A percentile compares a stretch with the other conserved stretches of the same genome.
Conservation (phyloP, 2,113 vertebrate genomes). For the Bubo scandiacus region DNA sequence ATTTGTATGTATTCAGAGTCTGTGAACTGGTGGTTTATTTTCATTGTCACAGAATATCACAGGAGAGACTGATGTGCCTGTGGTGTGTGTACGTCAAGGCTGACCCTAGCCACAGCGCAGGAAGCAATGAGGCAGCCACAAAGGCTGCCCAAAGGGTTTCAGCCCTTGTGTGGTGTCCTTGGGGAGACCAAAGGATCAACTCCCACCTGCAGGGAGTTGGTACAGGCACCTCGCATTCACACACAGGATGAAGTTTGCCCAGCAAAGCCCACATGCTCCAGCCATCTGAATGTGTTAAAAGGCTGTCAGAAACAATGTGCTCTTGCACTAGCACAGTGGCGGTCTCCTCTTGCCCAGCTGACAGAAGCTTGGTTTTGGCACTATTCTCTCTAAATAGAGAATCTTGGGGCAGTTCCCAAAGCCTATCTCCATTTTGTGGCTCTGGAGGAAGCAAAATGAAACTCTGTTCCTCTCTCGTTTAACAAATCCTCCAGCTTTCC, state of each 20-base stretch:
- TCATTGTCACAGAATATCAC: neutral
- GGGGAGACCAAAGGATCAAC: neutral
- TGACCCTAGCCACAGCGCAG: rapidly evolving
- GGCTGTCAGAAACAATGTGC: neutral
- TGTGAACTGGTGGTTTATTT: neutral
- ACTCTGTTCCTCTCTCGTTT: neutral
- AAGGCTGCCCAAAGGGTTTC: neutral
- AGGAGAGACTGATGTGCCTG: neutral
- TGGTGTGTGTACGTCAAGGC: neutral
- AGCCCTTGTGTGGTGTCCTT: neutral
- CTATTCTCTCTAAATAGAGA: neutral
- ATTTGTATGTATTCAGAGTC: neutral
- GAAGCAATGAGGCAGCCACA: rapidly evolving
- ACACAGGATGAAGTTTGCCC: neutral
- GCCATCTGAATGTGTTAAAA: neutral
- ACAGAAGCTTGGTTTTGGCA: neutral
- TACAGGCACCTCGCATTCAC: rapidly evolving
- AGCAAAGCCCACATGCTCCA: neutral
- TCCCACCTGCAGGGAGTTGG: neutral
- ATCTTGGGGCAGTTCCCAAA: neutral
- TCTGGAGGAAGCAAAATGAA: neutral
- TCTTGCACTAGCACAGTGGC: neutral
- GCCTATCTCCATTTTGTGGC: neutral
- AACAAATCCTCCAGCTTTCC: neutral
- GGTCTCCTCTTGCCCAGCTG: neutral